Evolutionary conservation across 2,888 invertebrate genomes (phyloP), one percentile per base, ranked within the genome.

Genomic region (Atherix ibis): DNA sequence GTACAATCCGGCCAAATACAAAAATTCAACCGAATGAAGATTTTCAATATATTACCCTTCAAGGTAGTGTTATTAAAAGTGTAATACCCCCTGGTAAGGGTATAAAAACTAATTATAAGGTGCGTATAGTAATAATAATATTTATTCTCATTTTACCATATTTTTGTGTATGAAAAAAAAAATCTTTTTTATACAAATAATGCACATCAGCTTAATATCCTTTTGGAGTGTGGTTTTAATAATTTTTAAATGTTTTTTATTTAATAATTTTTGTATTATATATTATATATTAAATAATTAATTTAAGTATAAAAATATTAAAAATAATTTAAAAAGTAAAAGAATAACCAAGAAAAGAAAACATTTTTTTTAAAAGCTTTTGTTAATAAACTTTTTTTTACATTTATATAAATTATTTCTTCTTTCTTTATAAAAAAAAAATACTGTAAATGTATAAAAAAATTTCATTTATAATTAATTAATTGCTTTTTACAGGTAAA

Each of bases 21-120:
- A 40, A 35, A 36, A 34, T 29, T 36, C 40, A 39, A 33, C 33
- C 42, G 26, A 51, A 53, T 38, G 57, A 56, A 38, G 52, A 54
- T 18, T 60, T 61, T 38, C 53, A 54, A 42, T 62, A 60, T 43
- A 54, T 58, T 34, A 62, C 61, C 35, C 44, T 58, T 31, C 53
- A 58, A 38, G 61, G 61, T 41, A 58, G 56, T 42, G 55, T 62
- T 39, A 62, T 62, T 41, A 53, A 56, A 44, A 62, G 61, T 43
- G 61, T 62, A 41, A 51, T 55, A 44, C 54, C 61, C 39, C 59
- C 61, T 40, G 61, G 61, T 49, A 62, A 60, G 52, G 58, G 61
- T 33, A 47, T 48, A 15, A 35, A 35, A 26, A 39, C 36, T 8
- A 38, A 36, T 27, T 40, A 40, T 16, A 40, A 40, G 40, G 40